Base-by-base conservation (phyloP, 2,888 invertebrate species). In the Lithophane semibrunnea region DNA sequence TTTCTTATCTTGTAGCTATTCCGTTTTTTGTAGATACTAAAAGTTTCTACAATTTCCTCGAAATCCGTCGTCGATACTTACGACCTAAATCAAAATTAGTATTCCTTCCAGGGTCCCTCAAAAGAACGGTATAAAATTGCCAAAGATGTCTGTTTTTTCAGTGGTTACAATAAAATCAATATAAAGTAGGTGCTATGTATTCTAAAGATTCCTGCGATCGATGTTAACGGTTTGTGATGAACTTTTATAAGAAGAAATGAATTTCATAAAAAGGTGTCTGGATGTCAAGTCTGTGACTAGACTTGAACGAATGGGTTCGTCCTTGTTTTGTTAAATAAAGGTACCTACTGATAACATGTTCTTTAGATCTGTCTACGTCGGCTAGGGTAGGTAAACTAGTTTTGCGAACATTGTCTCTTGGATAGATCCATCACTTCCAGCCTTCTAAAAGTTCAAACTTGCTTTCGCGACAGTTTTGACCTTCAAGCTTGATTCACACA, bases 41-140 rank as follows among this genome's bases (percentile, higher is more conserved):
- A 79, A 75, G 18, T 60, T 75, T 49, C 42, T 56, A 37, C 37
- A 58, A 13, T 29, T 3, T 68, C 54, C 5, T 1, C 1, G 9
- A 69, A 80, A 69, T 56, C 52, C 80, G 54, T 63, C n/a, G 8
- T 2, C n/a, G 1, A 10, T 52, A 47, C 60, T 58, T n/a, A 29
- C 54, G n/a, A 42, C 24, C 44, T 84, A 61, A 80, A 73, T 67
- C 68, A 60, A 56, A 77, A 81, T 81, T 81, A 74, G 71, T 81
- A 81, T 83, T 84, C 75, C 16, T 68, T 5, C 13, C 82, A 42
- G 10, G 42, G 60, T 58, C 49, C 58, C 49, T 37, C 12, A 61
- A 42, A 58, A 71, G 58, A 63, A 47, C n/a, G 54, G 71, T 60
- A 69, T 71, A 68, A 74, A 77, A 85, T 72, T 77, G 44, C 42